These are phyloP conservation scores for Callinectes sapidus DNA, from an alignment of 2,888 invertebrate species.

Conservation along the genomic window DNA sequence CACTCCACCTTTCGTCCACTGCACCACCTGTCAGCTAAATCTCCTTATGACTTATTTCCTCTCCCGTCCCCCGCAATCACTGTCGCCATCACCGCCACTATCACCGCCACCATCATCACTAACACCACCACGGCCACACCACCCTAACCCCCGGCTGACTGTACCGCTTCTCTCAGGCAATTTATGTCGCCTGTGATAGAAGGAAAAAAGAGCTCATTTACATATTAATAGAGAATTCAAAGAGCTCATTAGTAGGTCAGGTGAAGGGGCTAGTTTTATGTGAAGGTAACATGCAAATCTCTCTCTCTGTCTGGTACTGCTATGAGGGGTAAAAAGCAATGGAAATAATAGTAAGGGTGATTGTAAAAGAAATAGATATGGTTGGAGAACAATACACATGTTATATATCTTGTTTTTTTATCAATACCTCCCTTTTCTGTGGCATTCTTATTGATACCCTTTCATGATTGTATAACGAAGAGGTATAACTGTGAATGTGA, in stretches of 20 bases:
- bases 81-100: neutral
- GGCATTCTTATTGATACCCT: too few species aligned
- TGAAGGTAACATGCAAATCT: constrained; percentile 7
- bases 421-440: too few species aligned
- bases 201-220: neutral
- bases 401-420: too few species aligned
- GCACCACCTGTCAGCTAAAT: neutral
- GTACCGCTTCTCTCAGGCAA: neutral
- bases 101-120: constrained; percentile 8
- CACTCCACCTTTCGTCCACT: neutral
- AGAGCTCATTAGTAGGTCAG: constrained; percentile 6
- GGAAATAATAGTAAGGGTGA: neutral
- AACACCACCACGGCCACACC: neutral
- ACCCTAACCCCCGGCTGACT: neutral
- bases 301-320: neutral
- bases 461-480: too few species aligned
- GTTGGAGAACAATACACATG: neutral
- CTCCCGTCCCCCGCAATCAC: neutral
- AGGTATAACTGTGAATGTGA: neutral
- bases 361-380: neutral
- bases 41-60: neutral
- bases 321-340: neutral
- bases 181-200: neutral
- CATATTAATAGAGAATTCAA: constrained; percentile 6
- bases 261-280: neutral